Conservation (phyloP, 2,797 vertebrate species). For the Mormyrops attenuatus region DNA sequence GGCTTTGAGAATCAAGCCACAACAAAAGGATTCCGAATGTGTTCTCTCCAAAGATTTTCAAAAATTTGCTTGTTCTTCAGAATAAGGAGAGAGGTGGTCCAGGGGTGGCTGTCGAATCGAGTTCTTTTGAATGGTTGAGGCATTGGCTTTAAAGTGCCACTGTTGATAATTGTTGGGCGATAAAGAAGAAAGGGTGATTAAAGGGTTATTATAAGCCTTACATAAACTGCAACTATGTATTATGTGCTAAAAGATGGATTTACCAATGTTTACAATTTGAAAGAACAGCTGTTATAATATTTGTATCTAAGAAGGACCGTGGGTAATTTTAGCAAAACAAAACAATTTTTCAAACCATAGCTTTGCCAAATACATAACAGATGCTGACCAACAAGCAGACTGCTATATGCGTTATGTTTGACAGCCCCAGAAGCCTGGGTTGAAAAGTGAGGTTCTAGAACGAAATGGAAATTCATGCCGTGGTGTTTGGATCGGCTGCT, state of each 20-base stretch:
- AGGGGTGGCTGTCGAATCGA: not conserved
- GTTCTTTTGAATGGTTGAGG: not conserved
- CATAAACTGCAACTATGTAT: conserved; percentile 14
- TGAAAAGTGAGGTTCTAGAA: not conserved
- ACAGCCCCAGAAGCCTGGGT: not conserved
- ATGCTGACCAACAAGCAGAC: conserved; percentile 16
- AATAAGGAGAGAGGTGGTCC: not conserved
- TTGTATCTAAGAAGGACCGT: conserved; percentile 23
- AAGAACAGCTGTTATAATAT: conserved; percentile 38
- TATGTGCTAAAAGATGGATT: conserved; percentile 25
- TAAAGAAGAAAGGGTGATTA: not conserved
- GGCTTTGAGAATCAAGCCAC: not conserved
- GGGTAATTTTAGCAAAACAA: conserved; percentile 23
- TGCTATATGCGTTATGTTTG: not conserved
- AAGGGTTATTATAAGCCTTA: not conserved
- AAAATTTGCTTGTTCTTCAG: not conserved
- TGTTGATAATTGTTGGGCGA: not conserved
- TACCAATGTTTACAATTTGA: conserved; percentile 23
- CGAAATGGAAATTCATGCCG: not conserved
- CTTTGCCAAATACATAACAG: conserved; percentile 18
- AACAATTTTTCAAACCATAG: conserved; percentile 19
- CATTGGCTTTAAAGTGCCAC: not conserved
- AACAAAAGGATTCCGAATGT: not conserved
- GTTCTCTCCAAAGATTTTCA: not conserved
- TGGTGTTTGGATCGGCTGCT: not conserved